Percentiles rank a stretch among this genome's conserved stretches.
phyloP scores from a whole-genome alignment of 2,113 vertebrate species.

The Lophura nycthemera region DNA sequence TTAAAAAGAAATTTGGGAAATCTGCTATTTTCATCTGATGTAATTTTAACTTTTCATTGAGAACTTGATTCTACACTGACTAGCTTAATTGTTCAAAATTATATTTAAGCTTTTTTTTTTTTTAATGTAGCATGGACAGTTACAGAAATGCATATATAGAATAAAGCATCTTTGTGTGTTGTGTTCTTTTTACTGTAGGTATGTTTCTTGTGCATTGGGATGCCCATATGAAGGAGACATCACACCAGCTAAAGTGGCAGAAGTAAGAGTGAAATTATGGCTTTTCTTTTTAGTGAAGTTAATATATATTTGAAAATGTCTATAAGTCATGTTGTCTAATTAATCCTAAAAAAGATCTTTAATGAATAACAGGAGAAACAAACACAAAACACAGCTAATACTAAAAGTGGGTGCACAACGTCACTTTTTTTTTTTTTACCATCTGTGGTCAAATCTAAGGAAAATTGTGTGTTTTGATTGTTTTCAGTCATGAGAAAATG shows the following conservation, averaged over 20 bases:
- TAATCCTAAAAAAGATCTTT: not conserved
- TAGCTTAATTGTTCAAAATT: not conserved
- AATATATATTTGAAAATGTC: not conserved
- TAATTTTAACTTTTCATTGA: not conserved
- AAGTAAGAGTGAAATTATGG: slow-evolving; percentile 79
- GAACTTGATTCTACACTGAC: not conserved
- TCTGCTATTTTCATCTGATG: not conserved
- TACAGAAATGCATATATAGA: not conserved
- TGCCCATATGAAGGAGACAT: slow-evolving; percentile 91
- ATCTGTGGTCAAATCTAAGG: not conserved
- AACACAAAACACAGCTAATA: not conserved
- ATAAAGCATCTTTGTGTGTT: not conserved
- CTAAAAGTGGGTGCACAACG: not conserved
- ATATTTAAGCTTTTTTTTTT: not conserved
- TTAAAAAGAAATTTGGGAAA: not conserved
- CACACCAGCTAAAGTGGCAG: slow-evolving; percentile 85
- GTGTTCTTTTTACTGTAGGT: slow-evolving; percentile 79
- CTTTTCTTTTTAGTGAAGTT: slow-evolving; percentile 21
- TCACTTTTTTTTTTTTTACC: not conserved
- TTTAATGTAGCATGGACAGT: not conserved
- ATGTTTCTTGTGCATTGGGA: slow-evolving; percentile 92
- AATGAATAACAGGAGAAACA: not conserved
- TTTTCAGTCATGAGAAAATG: not conserved
- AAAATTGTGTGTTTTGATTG: not conserved
- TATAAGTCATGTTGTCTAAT: not conserved